Percentiles rank a stretch among this genome's conserved stretches.
phyloP scores from a whole-genome alignment of 1,140 invertebrate species.

The Asobara japonica region DNA sequence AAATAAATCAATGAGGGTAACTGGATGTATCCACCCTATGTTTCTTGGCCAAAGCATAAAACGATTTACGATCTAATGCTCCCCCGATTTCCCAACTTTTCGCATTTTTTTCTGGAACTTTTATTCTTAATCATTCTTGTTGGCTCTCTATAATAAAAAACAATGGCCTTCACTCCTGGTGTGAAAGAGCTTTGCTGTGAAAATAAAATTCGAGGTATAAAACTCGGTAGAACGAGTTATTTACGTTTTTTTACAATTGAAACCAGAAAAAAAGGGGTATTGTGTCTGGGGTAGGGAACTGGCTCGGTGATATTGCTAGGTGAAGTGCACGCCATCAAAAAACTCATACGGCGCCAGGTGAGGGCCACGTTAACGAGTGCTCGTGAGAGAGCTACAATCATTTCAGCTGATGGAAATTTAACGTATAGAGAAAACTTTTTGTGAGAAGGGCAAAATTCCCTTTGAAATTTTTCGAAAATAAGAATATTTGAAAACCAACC shows the following conservation, averaged over 20 bases:
- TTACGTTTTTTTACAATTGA: background rate
- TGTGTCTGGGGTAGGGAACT: background rate
- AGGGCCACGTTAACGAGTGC: conserved; percentile 20
- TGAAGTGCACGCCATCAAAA: conserved; percentile 5
- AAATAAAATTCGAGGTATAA: background rate
- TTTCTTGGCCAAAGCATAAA: conserved; percentile 25
- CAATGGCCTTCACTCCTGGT: background rate
- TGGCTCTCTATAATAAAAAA: background rate
- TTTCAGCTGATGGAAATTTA: conserved; percentile 19
- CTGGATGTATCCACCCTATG: background rate
- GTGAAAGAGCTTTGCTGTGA: background rate
- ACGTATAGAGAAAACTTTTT: conserved; percentile 3
- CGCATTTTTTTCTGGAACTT: background rate
- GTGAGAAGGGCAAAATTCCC: no score
- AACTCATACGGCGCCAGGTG: background rate
- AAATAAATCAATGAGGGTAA: background rate
- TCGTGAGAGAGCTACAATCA: conserved; percentile 2
- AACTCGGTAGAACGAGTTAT: background rate
- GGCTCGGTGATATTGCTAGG: background rate
- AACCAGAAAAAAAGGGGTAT: background rate
- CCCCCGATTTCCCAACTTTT: background rate
- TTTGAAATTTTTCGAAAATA: background rate
- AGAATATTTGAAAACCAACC: no score
- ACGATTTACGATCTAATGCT: conserved; percentile 29
- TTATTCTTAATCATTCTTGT: background rate